Base-by-base conservation (phyloP, 2,113 vertebrate species). In the Nestor notabilis region DNA sequence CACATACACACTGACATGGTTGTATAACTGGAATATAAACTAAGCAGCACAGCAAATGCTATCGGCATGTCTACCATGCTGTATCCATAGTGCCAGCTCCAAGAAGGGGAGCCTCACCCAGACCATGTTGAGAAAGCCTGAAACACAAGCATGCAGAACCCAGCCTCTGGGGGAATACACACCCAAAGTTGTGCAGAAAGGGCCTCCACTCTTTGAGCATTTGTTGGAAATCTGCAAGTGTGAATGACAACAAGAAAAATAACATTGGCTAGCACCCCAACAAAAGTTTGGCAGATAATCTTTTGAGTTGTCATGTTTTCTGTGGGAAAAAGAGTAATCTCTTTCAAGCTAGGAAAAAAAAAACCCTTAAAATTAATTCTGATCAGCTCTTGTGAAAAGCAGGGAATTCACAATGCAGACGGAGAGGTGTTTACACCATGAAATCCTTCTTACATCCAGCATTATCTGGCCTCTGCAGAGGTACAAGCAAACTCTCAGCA, bases 241-340 rank as follows among this genome's bases (percentile, higher is more conserved):
- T 71, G 80, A 96, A 90, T 6, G 31, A 95, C 90, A 94, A 90
- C 74, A 91, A 46, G 7, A 84, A 79, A 90, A 92, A 88, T 50
- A 93, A 91, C 83, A 77, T 65, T 94, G 95, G 90, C 93, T 83
- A 78, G 61, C 50, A 47, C 55, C 55, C 90, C 64, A 71, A 69
- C 43, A 25, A 28, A 33, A 82, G 55, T 44, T 76, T 94, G 77
- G 82, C 93, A 95, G 64, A 88, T 83, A 81, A 55, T 77, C 79
- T 95, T 96, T 90, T 94, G 80, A 96, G 88, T 93, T 93, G 88
- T 94, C 90, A 92, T 93, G 55, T 95, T 95, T 96, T 90, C 92
- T 83, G 39, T 47, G 61, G 74, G 56, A 84, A 93, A 71, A 85
- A 90, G 46, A 90, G 50, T 95, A 88, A 83, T 80, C 83, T 94